phyloP scores from a whole-genome alignment of 64 coral and sea anemone species.

The Actinia tenebrosa region DNA sequence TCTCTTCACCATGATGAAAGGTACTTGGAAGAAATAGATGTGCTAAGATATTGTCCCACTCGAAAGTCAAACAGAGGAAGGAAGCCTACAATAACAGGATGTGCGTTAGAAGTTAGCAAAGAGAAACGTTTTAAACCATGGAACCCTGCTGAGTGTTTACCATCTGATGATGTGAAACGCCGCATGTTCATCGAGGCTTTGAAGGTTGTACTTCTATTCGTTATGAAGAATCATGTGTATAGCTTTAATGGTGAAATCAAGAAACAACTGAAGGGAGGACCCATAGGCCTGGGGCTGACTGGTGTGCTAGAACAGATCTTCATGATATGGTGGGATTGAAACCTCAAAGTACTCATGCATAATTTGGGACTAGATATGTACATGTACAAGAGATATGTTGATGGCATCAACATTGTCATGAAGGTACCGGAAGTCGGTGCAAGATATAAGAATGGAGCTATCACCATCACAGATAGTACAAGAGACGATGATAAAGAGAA shows the following conservation, averaged over 20 bases:
- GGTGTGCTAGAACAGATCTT: not conserved
- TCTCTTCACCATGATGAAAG: not conserved
- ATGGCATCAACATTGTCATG: conserved; percentile 24
- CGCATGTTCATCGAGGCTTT: not conserved
- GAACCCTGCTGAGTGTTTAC: not conserved
- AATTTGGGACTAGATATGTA: not conserved
- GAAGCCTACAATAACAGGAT: not conserved
- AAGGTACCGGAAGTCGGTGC: not conserved
- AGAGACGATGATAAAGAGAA: not conserved
- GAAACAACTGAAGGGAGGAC: conserved; percentile 2
- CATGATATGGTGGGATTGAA: conserved; percentile 32
- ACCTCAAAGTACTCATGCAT: not conserved
- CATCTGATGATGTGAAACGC: not conserved
- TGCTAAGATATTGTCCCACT: not conserved
- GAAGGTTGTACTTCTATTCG: not conserved
- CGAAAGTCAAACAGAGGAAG: not conserved
- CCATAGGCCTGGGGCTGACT: conserved; percentile 9
- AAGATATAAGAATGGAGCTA: not conserved
- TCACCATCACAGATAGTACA: not conserved
- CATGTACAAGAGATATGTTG: conserved; percentile 34
- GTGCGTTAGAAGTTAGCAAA: not conserved
- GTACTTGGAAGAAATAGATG: not conserved
- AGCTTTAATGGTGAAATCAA: not conserved
- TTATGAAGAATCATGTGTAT: not conserved
- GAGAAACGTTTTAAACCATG: not conserved